phyloP scores from a whole-genome alignment of 2,113 vertebrate species.

The Otocyon megalotis region DNA sequence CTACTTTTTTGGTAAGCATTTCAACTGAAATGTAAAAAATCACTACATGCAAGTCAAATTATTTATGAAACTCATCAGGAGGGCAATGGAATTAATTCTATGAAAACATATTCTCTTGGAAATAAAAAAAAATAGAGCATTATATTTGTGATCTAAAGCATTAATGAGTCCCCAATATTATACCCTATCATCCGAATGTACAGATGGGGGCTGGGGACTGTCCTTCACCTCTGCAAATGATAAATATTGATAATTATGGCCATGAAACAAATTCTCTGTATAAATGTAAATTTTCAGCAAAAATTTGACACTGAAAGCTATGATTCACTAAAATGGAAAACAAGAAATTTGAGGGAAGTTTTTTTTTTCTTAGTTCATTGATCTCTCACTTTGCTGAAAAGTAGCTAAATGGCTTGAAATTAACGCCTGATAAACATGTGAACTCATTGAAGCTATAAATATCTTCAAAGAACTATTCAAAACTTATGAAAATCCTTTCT shows the following conservation, averaged over 20 bases:
- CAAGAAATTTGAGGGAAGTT: not conserved
- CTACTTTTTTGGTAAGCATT: not conserved
- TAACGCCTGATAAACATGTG: slow-evolving; percentile 45
- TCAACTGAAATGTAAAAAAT: not conserved
- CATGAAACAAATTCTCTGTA: not conserved
- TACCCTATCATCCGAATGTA: fast-evolving
- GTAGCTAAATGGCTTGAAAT: slow-evolving; percentile 24
- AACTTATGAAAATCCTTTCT: slow-evolving; percentile 2
- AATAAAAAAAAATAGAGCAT: slow-evolving; percentile 8
- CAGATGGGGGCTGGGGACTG: too few species aligned
- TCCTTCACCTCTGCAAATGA: not conserved
- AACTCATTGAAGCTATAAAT: slow-evolving; percentile 67
- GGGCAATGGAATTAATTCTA: slow-evolving; percentile 16
- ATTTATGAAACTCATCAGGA: slow-evolving; percentile 29
- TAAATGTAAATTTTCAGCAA: not conserved
- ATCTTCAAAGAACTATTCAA: slow-evolving; percentile 68
- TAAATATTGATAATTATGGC: not conserved
- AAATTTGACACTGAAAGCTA: not conserved
- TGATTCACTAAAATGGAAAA: slow-evolving; percentile 53
- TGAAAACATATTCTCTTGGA: not conserved
- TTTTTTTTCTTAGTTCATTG: not conserved
- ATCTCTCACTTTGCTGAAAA: slow-evolving; percentile 26
- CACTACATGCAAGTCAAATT: slow-evolving; percentile 28
- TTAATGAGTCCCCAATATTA: not conserved
- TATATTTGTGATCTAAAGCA: slow-evolving; percentile 14